Evolutionary conservation across 2,888 invertebrate species (phyloP), one percentile per base, ranked within the genome.

Genomic region (Synergus umbraculus): DNA sequence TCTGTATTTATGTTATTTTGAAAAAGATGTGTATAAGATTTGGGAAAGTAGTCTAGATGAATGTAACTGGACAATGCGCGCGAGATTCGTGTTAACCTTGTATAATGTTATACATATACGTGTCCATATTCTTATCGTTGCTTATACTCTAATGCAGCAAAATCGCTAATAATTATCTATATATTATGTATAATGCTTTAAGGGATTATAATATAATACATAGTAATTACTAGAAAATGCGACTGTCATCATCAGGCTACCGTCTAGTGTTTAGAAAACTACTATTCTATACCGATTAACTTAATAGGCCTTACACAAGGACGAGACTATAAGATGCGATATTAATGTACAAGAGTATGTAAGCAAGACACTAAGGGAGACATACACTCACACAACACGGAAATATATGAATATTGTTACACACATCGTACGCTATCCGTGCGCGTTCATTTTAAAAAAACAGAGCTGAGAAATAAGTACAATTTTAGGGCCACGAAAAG

Each of bases 181-280:
- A 80, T 84, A 85, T 83, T 85, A 83, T 83, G 46, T 81, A 81
- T 85, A 86, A 84, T 85, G 77, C 84, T 82, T n/a, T 87, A 81
- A 85, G 58, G 83, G 79, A 83, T 84, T 83, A 82, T 85, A 83
- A 85, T 83, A 79, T 86, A 85, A 87, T 84, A 86, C 85, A 85
- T 84, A 81, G 82, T 86, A 83, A 83, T 86, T 84, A 82, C 85
- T 86, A 87, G 86, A 83, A 81, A 84, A 82, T 79, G 80, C 69
- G 78, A 83, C 76, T 85, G 83, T 73, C 85, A 82, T 73, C 85
- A 82, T 82, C 82, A 85, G 82, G 85, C 84, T 84, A 83, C 81
- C 84, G 83, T 86, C 78, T 82, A 85, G 83, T 85, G 41, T 73
- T 73, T 73, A 58, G 73, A 8, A 73, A 54, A 73, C 10, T 73